Conservation (phyloP, 1,140 invertebrate genomes). For the Dendroctonus valens region DNA sequence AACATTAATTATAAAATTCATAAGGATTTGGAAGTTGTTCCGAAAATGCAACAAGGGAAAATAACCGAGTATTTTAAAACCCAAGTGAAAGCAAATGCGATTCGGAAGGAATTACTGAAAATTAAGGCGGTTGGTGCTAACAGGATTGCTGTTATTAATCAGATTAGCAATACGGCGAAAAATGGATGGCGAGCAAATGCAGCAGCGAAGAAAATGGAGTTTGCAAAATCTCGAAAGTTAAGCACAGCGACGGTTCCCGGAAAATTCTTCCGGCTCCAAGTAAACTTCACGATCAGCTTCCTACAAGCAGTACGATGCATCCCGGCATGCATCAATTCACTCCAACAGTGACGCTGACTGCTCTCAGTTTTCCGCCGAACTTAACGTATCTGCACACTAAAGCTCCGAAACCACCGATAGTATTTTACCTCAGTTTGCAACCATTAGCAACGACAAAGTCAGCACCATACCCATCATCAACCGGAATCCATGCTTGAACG, state of each 20-base stretch:
- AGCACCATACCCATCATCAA: conserved; percentile 44
- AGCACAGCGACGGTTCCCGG: conserved; percentile 42
- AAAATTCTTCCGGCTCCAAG: conserved; percentile 50
- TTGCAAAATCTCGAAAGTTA: conserved; percentile 18
- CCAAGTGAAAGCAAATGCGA: conserved; percentile 67
- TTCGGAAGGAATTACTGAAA: conserved; percentile 36
- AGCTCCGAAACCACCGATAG: conserved; percentile 46
- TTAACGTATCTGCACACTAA: conserved; percentile 47
- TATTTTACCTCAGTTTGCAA: conserved; percentile 46
- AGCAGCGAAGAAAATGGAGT: conserved; percentile 12
- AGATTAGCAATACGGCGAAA: conserved; percentile 12
- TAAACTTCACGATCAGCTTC: conserved; percentile 40
- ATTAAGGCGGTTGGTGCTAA: conserved; percentile 23
- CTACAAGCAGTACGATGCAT: conserved; percentile 26
- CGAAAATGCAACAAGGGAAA: conserved; percentile 56
- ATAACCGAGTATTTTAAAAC: conserved; percentile 82
- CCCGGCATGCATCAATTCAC: conserved; percentile 38
- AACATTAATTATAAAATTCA: conserved; percentile 28
- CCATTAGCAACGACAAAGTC: conserved; percentile 42
- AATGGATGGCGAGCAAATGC: conserved; percentile 16
- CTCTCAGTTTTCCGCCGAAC: conserved; percentile 45
- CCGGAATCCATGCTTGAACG: conserved; percentile 44
- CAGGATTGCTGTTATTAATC: conserved; percentile 12
- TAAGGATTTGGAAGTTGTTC: conserved; percentile 50
- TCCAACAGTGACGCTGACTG: conserved; percentile 44